Base-by-base conservation (phyloP, 2,113 vertebrate genomes). In the Ceuthmochares aereus region DNA sequence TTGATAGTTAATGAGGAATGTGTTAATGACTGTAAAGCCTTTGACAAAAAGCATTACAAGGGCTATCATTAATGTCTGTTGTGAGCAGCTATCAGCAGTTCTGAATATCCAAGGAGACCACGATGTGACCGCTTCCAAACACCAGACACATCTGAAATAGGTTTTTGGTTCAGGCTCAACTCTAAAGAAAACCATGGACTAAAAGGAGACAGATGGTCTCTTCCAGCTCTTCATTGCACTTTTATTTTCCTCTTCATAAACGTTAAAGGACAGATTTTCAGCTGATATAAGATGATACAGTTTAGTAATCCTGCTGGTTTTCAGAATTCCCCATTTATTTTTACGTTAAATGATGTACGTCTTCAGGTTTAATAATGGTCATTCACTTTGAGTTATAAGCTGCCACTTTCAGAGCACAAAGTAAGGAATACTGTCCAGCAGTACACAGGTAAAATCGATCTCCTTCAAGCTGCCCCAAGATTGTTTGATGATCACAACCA, bases 161-260 rank as follows among this genome's bases (percentile, higher is more conserved):
- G 34, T 4, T 84, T 92, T 84, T 84, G 87, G 47, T 76, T 76
- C 62, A 26, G 43, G 25, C 84, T 30, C 91, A 91, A 26, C 21
- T 82, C 20, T 4, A 82, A 95, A 82, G 69, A 91, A 87, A 94
- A 56, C 77, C 72, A 14, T 0, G 0, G 91, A 56, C 43, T 36
- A 45, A 84, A 93, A 82, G 56, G 84, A 91, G 69, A 84, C 80
- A 95, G 91, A 92, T 84, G 91, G 91, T 49, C 78, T 69, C 62
- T 82, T 82, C 89, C 69, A 94, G 52, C 56, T 87, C 45, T 45
- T 64, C 36, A 30, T 1, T 82, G 78, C 49, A 54, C 30, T 93
- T 97, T 62, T 91, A 77, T 93, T 85, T 77, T 63, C 51, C 51
- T 69, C 72, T 69, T 88, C 30, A 30, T 32, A 80, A 89, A 45